These are phyloP conservation scores for Apteryx mantelli DNA, from an alignment of 2,113 vertebrate genomes.

Conservation along the genomic window DNA sequence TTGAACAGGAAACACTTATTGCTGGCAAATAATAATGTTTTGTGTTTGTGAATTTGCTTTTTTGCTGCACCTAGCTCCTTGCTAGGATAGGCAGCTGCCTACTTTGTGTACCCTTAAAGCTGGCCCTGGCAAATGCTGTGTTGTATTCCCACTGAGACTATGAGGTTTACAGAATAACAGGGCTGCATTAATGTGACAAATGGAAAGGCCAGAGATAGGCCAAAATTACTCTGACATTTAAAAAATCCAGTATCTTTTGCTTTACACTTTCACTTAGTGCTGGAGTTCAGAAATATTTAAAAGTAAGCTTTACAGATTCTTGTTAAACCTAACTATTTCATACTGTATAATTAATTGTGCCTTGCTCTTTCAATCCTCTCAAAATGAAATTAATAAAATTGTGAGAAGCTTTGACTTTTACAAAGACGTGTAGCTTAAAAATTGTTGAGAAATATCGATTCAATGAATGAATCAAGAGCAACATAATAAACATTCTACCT, in stretches of 20 bases:
- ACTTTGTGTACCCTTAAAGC: not conserved
- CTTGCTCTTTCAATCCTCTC: conserved; percentile 32
- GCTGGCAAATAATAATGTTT: conserved; percentile 3
- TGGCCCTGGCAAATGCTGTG: not conserved
- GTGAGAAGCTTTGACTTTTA: conserved; percentile 49
- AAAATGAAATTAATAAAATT: conserved; percentile 48
- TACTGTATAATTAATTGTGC: conserved; percentile 50
- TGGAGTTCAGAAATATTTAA: conserved; percentile 10
- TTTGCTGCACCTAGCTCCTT: not conserved
- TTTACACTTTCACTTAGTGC: conserved; percentile 20
- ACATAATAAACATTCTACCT: conserved; percentile 9
- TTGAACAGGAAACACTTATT: not conserved
- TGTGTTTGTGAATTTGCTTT: not conserved
- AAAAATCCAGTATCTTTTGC: conserved; percentile 7
- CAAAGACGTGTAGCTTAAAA: conserved; percentile 22
- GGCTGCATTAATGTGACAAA: conserved; percentile 35
- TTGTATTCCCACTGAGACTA: conserved; percentile 13
- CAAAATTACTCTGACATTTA: conserved; percentile 52
- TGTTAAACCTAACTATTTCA: conserved; percentile 43
- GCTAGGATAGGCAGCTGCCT: not conserved
- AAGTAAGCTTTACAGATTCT: conserved; percentile 32
- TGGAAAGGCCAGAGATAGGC: not conserved
- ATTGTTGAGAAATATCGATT: conserved; percentile 23
- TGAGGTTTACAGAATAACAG: conserved; percentile 41
- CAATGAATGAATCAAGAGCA: not conserved